phyloP scores from a whole-genome alignment of 2,113 vertebrate species.

The Saimiri boliviensis region DNA sequence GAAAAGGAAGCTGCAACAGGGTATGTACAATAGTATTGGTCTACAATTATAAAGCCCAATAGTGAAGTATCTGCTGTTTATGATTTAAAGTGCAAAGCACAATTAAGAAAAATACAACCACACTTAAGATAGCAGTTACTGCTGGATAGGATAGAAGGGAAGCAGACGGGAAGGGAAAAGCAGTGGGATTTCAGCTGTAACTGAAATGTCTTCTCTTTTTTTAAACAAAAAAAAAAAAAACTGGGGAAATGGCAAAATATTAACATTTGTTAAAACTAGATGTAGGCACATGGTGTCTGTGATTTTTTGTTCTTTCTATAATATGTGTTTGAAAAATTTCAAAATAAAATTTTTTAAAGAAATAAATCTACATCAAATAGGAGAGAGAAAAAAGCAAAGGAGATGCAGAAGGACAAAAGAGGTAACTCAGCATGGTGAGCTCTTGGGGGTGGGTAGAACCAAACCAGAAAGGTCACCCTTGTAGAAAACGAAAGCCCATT shows the following conservation, averaged over 20 bases:
- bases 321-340: conserved; percentile 13
- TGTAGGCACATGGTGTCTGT: background rate
- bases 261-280: background rate
- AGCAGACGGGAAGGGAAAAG: background rate
- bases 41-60: background rate
- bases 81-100: background rate
- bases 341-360: conserved; percentile 1
- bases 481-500: background rate
- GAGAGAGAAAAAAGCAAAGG: background rate
- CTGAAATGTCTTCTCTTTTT: background rate
- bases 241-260: background rate
- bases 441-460: background rate
- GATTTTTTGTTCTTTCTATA: conserved; percentile 9
- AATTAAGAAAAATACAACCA: background rate
- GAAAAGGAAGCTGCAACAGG: background rate
- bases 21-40: background rate
- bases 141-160: background rate
- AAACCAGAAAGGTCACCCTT: background rate
- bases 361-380: background rate
- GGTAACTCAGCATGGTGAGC: background rate
- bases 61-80: background rate
- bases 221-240: background rate
- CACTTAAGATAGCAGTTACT: background rate
- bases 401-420: background rate
- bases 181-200: background rate